These are phyloP conservation scores for Plodia interpunctella DNA, from an alignment of 1,140 invertebrate genomes.

Conservation along the genomic window DNA sequence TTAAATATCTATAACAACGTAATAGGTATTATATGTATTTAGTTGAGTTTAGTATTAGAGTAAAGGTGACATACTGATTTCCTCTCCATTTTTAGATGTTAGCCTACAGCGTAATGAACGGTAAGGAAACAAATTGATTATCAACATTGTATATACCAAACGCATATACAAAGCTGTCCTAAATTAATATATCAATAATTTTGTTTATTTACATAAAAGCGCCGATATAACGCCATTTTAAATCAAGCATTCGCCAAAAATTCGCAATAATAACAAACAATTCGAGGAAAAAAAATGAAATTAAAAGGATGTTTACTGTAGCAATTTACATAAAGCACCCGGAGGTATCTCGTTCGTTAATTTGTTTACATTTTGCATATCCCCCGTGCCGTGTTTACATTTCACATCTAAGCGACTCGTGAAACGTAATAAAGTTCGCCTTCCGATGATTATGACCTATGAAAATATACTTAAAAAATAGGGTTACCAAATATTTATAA, in stretches of 20 bases:
- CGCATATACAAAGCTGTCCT: too few relatives aligned
- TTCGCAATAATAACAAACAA: conserved; percentile 17
- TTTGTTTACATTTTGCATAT: conserved; percentile 54
- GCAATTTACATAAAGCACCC: conserved; percentile 32
- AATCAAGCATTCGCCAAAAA: conserved; percentile 1
- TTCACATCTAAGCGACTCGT: conserved; percentile 39
- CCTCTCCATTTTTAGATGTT: too few relatives aligned
- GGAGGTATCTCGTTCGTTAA: conserved; percentile 42
- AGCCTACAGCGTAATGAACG: too few relatives aligned
- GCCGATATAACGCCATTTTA: background rate
- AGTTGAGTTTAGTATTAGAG: too few relatives aligned
- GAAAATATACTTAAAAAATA: conserved; percentile 42
- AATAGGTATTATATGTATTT: too few relatives aligned
- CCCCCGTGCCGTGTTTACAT: conserved; percentile 44
- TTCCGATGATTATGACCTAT: conserved; percentile 56
- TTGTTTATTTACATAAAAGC: background rate
- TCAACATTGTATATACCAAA: too few relatives aligned
- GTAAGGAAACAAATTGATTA: too few relatives aligned
- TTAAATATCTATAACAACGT: too few relatives aligned
- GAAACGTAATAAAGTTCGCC: conserved; percentile 55
- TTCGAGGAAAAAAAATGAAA: conserved; percentile 24
- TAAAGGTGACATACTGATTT: too few relatives aligned
- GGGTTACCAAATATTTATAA: background rate
- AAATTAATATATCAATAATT: too few relatives aligned
- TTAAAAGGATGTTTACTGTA: conserved; percentile 28